A percentile compares a stretch with the other conserved stretches of the same genome.
Conservation (phyloP, 2,888 invertebrate species). For the Drosophila peninsularis region DNA sequence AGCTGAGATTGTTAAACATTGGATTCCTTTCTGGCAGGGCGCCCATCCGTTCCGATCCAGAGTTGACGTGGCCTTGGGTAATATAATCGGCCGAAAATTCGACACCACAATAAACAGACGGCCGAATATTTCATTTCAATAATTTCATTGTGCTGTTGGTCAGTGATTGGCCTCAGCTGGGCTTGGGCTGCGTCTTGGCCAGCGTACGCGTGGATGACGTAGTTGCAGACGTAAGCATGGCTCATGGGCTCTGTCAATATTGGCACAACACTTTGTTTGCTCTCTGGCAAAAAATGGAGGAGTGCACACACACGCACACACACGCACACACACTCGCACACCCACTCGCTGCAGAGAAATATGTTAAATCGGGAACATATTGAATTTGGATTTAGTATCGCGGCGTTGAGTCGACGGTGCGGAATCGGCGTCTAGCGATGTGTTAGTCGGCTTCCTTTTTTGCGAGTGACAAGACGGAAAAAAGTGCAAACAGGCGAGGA, state of each 20-base stretch:
- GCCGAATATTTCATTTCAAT: slow-evolving; percentile 64
- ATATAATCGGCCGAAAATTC: slow-evolving; percentile 63
- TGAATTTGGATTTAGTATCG: slow-evolving; percentile 75
- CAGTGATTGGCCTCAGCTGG: slow-evolving; percentile 36
- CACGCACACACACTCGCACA: slow-evolving; percentile 9
- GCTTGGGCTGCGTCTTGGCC: slow-evolving; percentile 13
- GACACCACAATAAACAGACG: slow-evolving; percentile 60
- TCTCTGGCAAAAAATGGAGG: slow-evolving; percentile 29
- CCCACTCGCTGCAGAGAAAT: slow-evolving; percentile 46
- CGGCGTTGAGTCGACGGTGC: slow-evolving; percentile 21
- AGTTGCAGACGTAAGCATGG: slow-evolving; percentile 53
- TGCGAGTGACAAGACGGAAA: not conserved
- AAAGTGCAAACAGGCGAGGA: slow-evolving; percentile 46
- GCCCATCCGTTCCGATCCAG: slow-evolving; percentile 2
- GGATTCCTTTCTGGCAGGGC: slow-evolving; percentile 19
- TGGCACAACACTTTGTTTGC: slow-evolving; percentile 73
- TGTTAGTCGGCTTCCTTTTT: not conserved
- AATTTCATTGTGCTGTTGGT: slow-evolving; percentile 50
- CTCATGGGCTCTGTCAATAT: slow-evolving; percentile 71
- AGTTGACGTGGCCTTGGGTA: slow-evolving; percentile 43
- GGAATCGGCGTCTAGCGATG: slow-evolving; percentile 10
- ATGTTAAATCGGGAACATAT: slow-evolving; percentile 77
- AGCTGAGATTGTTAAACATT: slow-evolving; percentile 42
- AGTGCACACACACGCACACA: slow-evolving; percentile 10
- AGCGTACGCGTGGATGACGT: slow-evolving; percentile 44